phyloP scores from a whole-genome alignment of 2,113 vertebrate species.

The Solea senegalensis region DNA sequence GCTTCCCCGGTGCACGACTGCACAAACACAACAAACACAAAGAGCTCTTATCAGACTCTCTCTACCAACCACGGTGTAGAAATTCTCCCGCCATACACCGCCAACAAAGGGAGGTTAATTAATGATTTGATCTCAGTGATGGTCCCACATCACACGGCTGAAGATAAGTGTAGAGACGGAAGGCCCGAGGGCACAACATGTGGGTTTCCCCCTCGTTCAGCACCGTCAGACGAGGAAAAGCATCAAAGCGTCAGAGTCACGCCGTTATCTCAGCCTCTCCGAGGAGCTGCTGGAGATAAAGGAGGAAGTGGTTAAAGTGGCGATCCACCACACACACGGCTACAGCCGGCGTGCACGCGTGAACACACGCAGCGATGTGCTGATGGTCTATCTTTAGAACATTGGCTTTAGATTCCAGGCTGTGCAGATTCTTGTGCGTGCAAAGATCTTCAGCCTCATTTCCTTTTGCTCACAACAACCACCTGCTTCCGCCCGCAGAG shows the following conservation, averaged over 20 bases:
- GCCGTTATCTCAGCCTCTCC: constrained; percentile 62
- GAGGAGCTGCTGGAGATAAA: constrained; percentile 65
- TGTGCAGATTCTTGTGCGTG: constrained; percentile 35
- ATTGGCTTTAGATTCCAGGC: constrained; percentile 43
- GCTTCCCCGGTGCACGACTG: not conserved
- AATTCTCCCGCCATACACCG: constrained; percentile 13
- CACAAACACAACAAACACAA: not conserved
- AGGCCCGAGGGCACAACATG: constrained; percentile 67
- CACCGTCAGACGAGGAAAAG: constrained; percentile 44
- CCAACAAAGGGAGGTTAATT: constrained; percentile 72
- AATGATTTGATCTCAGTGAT: constrained; percentile 68
- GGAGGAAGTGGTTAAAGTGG: constrained; percentile 72
- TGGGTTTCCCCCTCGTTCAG: constrained; percentile 68
- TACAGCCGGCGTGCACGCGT: constrained; percentile 16
- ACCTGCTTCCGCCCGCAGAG: constrained; percentile 47
- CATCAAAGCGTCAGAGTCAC: constrained; percentile 60
- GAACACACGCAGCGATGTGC: constrained; percentile 2
- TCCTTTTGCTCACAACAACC: constrained; percentile 32
- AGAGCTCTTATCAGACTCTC: constrained; percentile 8
- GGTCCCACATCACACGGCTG: constrained; percentile 69
- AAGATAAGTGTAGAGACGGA: constrained; percentile 66
- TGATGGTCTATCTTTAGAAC: constrained; percentile 41
- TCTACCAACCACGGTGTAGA: constrained; percentile 14
- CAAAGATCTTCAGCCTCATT: constrained; percentile 55
- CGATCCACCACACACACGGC: constrained; percentile 39